phyloP scores from a whole-genome alignment of 1,140 invertebrate species.

The Conus betulinus region DNA sequence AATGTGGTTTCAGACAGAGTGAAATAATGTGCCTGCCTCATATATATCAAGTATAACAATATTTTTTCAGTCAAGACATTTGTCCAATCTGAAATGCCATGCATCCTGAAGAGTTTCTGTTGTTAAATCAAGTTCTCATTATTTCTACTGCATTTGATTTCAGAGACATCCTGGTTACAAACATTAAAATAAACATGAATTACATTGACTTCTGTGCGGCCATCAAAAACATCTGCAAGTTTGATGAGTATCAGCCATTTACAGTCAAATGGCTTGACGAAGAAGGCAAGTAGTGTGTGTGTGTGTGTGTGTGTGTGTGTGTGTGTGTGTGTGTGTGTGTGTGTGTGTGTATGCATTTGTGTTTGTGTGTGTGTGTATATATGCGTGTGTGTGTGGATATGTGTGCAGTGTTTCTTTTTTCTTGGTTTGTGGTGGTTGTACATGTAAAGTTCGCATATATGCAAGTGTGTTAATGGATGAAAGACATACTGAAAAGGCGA shows the following conservation, averaged over 20 bases:
- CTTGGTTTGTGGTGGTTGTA: too few species aligned
- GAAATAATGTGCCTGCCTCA: too few species aligned
- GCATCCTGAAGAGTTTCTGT: too few species aligned
- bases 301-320: conserved; percentile 1
- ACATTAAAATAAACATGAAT: conserved; percentile 90
- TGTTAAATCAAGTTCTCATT: not conserved
- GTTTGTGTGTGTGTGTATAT: not conserved
- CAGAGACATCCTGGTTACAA: conserved; percentile 93
- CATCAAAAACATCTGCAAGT: conserved; percentile 95
- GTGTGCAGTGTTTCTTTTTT: not conserved
- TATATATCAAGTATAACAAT: too few species aligned
- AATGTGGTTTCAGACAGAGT: too few species aligned
- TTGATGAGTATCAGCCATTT: conserved; percentile 89
- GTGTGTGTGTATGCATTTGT: not conserved
- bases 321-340: not conserved
- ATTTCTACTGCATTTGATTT: not conserved
- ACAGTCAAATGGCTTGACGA: conserved; percentile 99
- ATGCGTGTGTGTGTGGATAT: too few species aligned
- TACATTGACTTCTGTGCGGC: conserved; percentile 91
- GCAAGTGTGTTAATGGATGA: too few species aligned
- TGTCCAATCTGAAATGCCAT: too few species aligned
- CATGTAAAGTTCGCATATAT: too few species aligned
- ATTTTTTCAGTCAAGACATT: too few species aligned
- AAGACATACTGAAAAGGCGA: too few species aligned
- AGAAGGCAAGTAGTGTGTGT: conserved; percentile 82